phyloP scores from a whole-genome alignment of 2,888 invertebrate genomes.

The Hymenopus coronatus region DNA sequence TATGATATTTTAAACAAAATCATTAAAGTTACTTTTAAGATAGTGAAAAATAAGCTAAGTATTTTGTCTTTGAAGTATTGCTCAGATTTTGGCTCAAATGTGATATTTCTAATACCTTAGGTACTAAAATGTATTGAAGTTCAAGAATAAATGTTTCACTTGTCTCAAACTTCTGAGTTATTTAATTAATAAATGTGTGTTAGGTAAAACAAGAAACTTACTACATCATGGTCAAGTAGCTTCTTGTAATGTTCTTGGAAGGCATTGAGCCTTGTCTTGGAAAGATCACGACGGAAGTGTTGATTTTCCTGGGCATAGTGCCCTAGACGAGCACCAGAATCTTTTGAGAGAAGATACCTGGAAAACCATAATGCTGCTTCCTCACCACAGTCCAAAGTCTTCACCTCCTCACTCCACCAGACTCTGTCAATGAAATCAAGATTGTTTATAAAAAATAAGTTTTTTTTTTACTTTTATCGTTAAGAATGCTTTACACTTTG shows the following conservation, averaged over 20 bases:
- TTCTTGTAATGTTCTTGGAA: constrained; percentile 37
- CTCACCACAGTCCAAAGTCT: constrained; percentile 70
- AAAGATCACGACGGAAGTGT: not conserved
- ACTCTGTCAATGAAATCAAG: not conserved
- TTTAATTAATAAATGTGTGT: not conserved
- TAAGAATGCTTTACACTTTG: too few species aligned
- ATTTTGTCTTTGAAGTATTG: too few species aligned
- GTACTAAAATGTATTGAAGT: not conserved
- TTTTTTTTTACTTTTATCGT: too few species aligned
- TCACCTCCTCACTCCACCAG: constrained; percentile 42
- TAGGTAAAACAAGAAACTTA: constrained; percentile 31
- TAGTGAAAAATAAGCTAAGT: too few species aligned
- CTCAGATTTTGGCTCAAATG: not conserved
- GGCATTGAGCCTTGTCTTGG: not conserved
- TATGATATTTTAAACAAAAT: too few species aligned
- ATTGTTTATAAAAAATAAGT: too few species aligned
- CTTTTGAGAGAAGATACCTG: constrained; percentile 41
- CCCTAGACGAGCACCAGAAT: constrained; percentile 17
- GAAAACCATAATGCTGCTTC: constrained; percentile 73
- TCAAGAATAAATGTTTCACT: not conserved
- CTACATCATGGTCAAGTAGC: constrained; percentile 41
- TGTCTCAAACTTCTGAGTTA: too few species aligned
- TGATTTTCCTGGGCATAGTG: not conserved
- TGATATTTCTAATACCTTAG: not conserved
- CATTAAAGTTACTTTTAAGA: too few species aligned